These are phyloP conservation scores for Drosophila diplacantha DNA, from an alignment of 2,888 invertebrate species.

Conservation along the genomic window DNA sequence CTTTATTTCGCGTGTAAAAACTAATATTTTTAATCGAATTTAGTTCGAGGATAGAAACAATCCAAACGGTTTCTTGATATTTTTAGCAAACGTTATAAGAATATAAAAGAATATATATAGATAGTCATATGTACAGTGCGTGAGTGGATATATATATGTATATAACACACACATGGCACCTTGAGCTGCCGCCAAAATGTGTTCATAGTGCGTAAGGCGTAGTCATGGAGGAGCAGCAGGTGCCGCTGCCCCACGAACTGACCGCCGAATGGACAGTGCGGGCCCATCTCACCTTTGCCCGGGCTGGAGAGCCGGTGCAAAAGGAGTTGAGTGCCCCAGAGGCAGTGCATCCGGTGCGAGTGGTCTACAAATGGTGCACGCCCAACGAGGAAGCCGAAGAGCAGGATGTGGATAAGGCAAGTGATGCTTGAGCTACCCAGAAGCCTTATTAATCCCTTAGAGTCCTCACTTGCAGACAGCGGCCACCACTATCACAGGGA, in stretches of 20 bases:
- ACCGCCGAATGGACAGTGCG: slow-evolving; percentile 84
- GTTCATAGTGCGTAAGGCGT: slow-evolving; percentile 12
- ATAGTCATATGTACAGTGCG: slow-evolving; percentile 24
- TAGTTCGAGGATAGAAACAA: slow-evolving; percentile 28
- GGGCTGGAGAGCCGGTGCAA: slow-evolving; percentile 77
- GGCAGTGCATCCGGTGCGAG: slow-evolving; percentile 76
- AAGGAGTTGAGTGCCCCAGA: slow-evolving; percentile 67
- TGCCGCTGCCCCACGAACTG: slow-evolving; percentile 73
- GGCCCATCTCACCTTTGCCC: slow-evolving; percentile 82
- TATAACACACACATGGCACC: slow-evolving; percentile 27
- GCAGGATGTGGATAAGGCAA: slow-evolving; percentile 55
- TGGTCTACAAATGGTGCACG: slow-evolving; percentile 79
- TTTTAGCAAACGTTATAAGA: slow-evolving; percentile 53
- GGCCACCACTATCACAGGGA: slow-evolving; percentile 54
- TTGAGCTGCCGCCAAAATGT: slow-evolving; percentile 36
- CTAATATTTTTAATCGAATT: slow-evolving; percentile 29
- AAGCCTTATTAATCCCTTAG: neutral
- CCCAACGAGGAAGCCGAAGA: slow-evolving; percentile 72
- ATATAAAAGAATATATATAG: slow-evolving; percentile 25
- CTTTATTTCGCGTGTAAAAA: slow-evolving; percentile 6
- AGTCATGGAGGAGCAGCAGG: slow-evolving; percentile 27
- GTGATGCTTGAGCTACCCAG: neutral
- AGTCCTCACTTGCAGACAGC: slow-evolving; percentile 16
- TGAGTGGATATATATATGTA: slow-evolving; percentile 15
- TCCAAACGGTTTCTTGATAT: slow-evolving; percentile 42